phyloP scores from a whole-genome alignment of 64 coral and sea anemone species.

The Stylophora pistillata region DNA sequence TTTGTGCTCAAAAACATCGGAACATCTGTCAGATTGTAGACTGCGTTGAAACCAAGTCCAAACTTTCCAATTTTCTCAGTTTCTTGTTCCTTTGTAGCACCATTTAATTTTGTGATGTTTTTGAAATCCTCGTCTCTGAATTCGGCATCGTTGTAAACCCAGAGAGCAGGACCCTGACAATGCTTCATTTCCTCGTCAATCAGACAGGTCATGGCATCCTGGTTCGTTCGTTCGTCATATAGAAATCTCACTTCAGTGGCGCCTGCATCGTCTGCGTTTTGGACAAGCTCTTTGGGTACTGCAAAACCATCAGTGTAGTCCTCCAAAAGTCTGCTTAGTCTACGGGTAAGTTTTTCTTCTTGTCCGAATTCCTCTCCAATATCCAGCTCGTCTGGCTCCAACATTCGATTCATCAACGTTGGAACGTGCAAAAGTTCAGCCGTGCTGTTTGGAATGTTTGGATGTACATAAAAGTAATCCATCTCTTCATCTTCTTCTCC shows the following conservation, averaged over 20 bases:
- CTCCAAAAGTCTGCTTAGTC: conserved; percentile 73
- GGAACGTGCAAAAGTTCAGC: conserved; percentile 76
- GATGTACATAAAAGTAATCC: conserved; percentile 72
- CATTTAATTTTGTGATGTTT: conserved; percentile 82
- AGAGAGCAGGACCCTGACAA: conserved; percentile 73
- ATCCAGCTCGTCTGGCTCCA: conserved; percentile 78
- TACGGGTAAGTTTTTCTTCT: conserved; percentile 75
- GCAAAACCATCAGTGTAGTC: conserved; percentile 91
- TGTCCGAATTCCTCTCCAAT: conserved; percentile 90
- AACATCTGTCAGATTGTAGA: conserved; percentile 92
- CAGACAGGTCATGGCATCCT: conserved; percentile 44
- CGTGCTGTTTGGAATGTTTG: conserved; percentile 66
- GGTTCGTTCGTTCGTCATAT: conserved; percentile 70
- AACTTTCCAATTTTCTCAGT: conserved; percentile 86
- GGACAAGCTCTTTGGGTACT: conserved; percentile 88
- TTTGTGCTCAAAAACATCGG: conserved; percentile 88
- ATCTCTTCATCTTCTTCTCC: conserved; percentile 53
- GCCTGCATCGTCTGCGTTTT: conserved; percentile 94
- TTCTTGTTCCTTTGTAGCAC: conserved; percentile 79
- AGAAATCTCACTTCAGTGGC: conserved; percentile 66
- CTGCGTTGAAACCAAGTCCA: conserved; percentile 93
- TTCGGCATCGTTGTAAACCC: conserved; percentile 71
- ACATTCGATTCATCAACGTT: conserved; percentile 70
- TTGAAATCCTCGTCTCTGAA: conserved; percentile 76
- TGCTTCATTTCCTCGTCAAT: conserved; percentile 65